Evolutionary conservation across 2,888 invertebrate genomes (phyloP).

Genomic region (Notodonta dromedarius): DNA sequence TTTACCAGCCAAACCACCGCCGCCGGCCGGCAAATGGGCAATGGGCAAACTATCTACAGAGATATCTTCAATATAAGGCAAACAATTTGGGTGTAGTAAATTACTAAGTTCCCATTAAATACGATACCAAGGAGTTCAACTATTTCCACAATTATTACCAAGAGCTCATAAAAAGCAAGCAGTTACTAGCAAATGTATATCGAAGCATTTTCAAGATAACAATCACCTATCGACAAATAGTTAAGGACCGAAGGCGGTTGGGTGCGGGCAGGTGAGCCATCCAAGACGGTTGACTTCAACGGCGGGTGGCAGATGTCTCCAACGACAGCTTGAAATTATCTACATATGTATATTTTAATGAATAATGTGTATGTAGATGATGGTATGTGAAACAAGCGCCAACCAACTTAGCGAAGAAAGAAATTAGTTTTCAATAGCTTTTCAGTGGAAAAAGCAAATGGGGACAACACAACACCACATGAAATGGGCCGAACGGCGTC

Average conservation of each 20-base stretch:
- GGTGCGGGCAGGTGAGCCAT: constrained; percentile 34
- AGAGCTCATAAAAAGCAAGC: background rate
- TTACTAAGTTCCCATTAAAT: background rate
- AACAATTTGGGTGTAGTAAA: too few species aligned
- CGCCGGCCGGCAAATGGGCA: constrained; percentile 21
- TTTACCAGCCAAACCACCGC: constrained; percentile 23
- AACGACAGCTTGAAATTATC: constrained; percentile 25
- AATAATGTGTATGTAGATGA: background rate
- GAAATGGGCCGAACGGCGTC: constrained; percentile 4
- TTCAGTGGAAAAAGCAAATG: too few species aligned
- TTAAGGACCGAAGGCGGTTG: constrained; percentile 22
- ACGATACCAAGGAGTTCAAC: background rate
- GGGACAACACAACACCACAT: background rate
- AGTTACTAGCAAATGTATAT: background rate
- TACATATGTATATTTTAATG: constrained; percentile 19
- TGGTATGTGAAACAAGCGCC: too few species aligned
- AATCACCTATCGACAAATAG: background rate
- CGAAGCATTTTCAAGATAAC: background rate
- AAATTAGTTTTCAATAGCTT: too few species aligned
- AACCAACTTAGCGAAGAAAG: too few species aligned
- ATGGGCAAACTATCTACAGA: constrained; percentile 9
- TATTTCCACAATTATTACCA: background rate
- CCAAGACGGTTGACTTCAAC: constrained; percentile 36
- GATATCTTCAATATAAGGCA: too few species aligned
- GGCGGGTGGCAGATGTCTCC: constrained; percentile 15